phyloP scores from a whole-genome alignment of 2,797 vertebrate species.

The Hoplostethus atlanticus region DNA sequence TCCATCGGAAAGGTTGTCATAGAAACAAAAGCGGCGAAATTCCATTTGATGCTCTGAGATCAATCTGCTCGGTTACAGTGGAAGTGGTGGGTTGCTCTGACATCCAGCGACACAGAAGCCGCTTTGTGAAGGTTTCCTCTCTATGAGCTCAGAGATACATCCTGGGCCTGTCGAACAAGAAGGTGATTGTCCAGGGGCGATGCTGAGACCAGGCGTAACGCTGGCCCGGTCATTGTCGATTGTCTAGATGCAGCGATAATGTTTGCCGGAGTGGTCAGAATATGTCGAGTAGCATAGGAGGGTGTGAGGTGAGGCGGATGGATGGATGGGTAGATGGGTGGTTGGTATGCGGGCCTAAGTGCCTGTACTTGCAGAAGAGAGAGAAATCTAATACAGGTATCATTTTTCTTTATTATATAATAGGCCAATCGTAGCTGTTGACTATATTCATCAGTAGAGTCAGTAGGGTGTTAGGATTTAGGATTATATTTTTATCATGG shows the following conservation, averaged over 20 bases:
- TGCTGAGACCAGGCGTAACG: conserved; percentile 58
- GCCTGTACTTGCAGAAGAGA: too few relatives aligned
- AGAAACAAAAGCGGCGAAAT: conserved; percentile 25
- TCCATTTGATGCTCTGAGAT: conserved; percentile 34
- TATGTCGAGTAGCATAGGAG: conserved; percentile 52
- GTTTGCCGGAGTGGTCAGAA: conserved; percentile 79
- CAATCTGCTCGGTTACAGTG: conserved; percentile 50
- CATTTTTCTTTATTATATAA: too few relatives aligned
- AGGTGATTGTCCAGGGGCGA: conserved; percentile 62
- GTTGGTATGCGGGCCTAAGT: background rate
- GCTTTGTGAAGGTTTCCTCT: conserved; percentile 74
- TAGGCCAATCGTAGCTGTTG: too few relatives aligned
- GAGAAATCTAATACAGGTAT: too few relatives aligned
- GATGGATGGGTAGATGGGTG: background rate
- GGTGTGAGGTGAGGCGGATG: background rate
- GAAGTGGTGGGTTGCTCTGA: conserved; percentile 67
- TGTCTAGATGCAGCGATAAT: conserved; percentile 71
- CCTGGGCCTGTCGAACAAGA: conserved; percentile 69
- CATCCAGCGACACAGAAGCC: conserved; percentile 65
- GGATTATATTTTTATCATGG: too few relatives aligned
- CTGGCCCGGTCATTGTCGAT: conserved; percentile 66
- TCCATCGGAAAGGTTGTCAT: conserved; percentile 30
- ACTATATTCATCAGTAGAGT: too few relatives aligned
- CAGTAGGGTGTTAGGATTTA: too few relatives aligned
- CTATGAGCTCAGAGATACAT: conserved; percentile 68